These are phyloP conservation scores for silkworm (Bombyx mori) DNA, from an alignment of 1,140 invertebrate genomes.

Conservation along the genomic window ASM3026992v2 NC_085127.1:8733001-8733500, in stretches of 20 bases:
- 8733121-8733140: not conserved
- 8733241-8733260: not conserved
- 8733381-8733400: too few species aligned
- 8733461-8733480: not conserved
- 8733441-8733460: not conserved
- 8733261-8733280: not conserved
- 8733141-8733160: slow-evolving; percentile 3
- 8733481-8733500: not conserved
- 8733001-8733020: too few species aligned
- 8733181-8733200: not conserved
- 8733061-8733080: not conserved
- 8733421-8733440: not conserved
- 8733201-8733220: not conserved
- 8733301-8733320: too few species aligned
- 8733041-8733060: too few species aligned
- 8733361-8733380: too few species aligned
- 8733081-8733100: not conserved
- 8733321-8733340: too few species aligned
- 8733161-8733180: slow-evolving; percentile 1
- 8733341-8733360: too few species aligned
- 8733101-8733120: not conserved
- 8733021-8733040: too few species aligned
- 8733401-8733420: not conserved
- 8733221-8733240: not conserved
- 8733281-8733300: not conserved